phyloP scores from a whole-genome alignment of 2,888 invertebrate genomes.

The Chloroclysta siterata region DNA sequence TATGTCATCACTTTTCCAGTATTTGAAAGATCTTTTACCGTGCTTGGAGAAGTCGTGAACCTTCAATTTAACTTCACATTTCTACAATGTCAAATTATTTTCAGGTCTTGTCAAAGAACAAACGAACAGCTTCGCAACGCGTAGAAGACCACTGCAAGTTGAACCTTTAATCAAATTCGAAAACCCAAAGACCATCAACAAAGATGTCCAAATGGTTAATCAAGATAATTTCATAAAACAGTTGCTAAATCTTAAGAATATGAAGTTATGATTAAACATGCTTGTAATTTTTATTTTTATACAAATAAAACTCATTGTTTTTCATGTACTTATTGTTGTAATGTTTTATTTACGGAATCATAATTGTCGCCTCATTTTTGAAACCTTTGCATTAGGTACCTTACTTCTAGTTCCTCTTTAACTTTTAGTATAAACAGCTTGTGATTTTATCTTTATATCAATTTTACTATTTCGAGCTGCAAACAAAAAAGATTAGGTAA shows the following conservation, averaged over 20 bases:
- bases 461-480: constrained; percentile 3
- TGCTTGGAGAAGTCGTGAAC: too few species aligned
- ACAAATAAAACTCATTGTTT: constrained; percentile 14
- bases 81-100: constrained; percentile 1
- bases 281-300: constrained; percentile 38
- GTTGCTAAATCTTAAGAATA: constrained; percentile 57
- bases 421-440: not conserved
- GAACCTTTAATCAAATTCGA: constrained; percentile 49
- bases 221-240: constrained; percentile 62
- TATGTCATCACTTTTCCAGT: too few species aligned
- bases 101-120: constrained; percentile 8
- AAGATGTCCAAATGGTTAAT: constrained; percentile 27
- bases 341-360: too few species aligned
- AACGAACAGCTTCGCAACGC: not conserved
- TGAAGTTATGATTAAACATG: constrained; percentile 40
- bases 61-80: too few species aligned
- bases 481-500: not conserved
- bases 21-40: too few species aligned
- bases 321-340: not conserved
- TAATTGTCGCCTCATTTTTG: not conserved
- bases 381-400: constrained; percentile 1
- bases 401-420: not conserved
- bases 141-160: constrained; percentile 23
- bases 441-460: not conserved
- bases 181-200: constrained; percentile 36